Evolutionary conservation across 2,113 vertebrate species (phyloP).

Genomic region (Gasterosteus nipponicus): DNA sequence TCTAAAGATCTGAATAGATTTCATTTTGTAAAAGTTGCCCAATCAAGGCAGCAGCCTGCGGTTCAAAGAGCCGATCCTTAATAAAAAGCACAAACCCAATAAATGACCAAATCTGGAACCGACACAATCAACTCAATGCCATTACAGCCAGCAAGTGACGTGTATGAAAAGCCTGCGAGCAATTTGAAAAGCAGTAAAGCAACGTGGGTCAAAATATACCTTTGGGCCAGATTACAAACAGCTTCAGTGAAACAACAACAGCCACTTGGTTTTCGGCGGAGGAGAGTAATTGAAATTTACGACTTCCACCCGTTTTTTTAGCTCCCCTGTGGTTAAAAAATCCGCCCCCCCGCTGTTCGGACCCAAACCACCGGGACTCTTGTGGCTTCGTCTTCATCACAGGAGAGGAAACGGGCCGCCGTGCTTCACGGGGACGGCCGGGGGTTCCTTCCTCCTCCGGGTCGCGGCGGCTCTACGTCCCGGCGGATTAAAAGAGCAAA

Average conservation of each 20-base stretch:
- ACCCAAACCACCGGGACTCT: conserved; percentile 20
- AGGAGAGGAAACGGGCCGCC: conserved; percentile 17
- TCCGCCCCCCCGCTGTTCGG: conserved; percentile 39
- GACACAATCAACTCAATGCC: conserved; percentile 22
- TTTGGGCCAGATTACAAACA: conserved; percentile 45
- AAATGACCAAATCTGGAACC: conserved; percentile 29
- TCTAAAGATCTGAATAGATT: conserved; percentile 10
- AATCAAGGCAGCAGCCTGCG: neutral
- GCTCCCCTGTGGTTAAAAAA: conserved; percentile 64
- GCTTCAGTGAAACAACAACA: neutral
- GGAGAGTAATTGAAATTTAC: conserved; percentile 52
- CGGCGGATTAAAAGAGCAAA: too few species aligned
- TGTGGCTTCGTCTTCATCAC: conserved; percentile 23
- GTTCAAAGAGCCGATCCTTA: conserved; percentile 14
- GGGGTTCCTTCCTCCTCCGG: too few species aligned
- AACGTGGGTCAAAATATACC: conserved; percentile 44
- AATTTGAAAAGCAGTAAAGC: conserved; percentile 50
- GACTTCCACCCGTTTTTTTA: conserved; percentile 62
- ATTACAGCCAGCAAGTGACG: conserved; percentile 41
- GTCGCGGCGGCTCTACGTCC: too few species aligned
- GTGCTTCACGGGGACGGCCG: neutral
- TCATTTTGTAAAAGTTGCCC: neutral
- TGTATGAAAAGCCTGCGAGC: conserved; percentile 42
- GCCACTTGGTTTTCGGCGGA: conserved; percentile 25
- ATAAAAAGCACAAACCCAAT: conserved; percentile 18